These are phyloP conservation scores for Machimus atricapillus DNA, from an alignment of 2,888 invertebrate species.

Conservation along the genomic window DNA sequence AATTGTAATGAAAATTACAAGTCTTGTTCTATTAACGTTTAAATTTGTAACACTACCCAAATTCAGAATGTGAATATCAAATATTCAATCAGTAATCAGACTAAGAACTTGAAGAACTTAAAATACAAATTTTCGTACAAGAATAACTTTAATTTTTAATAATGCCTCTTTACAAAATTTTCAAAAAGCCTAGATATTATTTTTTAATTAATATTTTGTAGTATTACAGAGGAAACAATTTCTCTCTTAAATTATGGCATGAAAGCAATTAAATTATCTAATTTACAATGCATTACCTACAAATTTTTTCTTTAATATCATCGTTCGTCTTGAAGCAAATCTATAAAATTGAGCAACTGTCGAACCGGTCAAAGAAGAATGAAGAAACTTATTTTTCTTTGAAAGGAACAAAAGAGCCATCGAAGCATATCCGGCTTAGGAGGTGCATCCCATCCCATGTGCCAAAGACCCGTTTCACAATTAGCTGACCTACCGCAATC, in stretches of 20 bases:
- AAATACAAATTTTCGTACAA: too few relatives aligned
- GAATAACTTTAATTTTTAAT: too few relatives aligned
- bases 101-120: too few relatives aligned
- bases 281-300: background rate
- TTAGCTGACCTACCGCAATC: slow-evolving; percentile 11
- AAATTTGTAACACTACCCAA: background rate
- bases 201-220: too few relatives aligned
- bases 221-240: too few relatives aligned
- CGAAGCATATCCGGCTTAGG: background rate
- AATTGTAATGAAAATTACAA: background rate
- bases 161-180: too few relatives aligned
- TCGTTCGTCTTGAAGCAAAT: background rate
- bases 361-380: background rate
- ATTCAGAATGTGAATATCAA: too few relatives aligned
- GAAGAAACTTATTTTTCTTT: background rate
- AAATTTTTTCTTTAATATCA: background rate
- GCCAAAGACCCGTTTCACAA: background rate
- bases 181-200: too few relatives aligned
- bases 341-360: background rate
- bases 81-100: too few relatives aligned
- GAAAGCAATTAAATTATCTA: background rate
- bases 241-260: too few relatives aligned
- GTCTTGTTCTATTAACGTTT: background rate
- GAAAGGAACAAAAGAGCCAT: background rate
- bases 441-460: background rate